These are phyloP conservation scores for Alaudala cheleensis DNA, from an alignment of 2,113 vertebrate species.

Conservation along the genomic window DNA sequence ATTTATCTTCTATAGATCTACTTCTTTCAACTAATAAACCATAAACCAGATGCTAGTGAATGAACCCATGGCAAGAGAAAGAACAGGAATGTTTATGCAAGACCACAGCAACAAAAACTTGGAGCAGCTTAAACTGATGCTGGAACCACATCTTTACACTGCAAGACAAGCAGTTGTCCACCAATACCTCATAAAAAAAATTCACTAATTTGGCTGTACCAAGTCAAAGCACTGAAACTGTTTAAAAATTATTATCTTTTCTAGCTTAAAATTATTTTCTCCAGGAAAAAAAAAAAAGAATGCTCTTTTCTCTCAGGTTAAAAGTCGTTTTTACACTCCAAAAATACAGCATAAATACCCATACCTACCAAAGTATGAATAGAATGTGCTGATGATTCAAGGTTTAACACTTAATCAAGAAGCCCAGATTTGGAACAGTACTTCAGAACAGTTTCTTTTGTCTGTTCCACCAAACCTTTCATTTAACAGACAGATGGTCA, in stretches of 20 bases:
- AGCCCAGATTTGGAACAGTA: not conserved
- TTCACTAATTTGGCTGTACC: not conserved
- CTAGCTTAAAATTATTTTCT: not conserved
- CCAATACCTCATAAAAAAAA: not conserved
- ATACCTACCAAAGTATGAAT: not conserved
- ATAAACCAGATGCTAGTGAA: fast-evolving
- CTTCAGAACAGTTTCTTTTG: not conserved
- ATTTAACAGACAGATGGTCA: not conserved
- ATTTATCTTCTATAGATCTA: not conserved
- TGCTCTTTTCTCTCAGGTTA: not conserved
- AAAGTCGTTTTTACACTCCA: not conserved
- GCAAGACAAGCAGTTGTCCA: not conserved
- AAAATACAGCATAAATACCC: not conserved
- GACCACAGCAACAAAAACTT: not conserved
- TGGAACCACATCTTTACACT: not conserved
- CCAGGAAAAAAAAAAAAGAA: not conserved
- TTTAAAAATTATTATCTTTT: not conserved
- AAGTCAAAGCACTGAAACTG: not conserved
- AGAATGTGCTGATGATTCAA: not conserved
- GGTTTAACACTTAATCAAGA: not conserved
- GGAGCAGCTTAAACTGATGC: not conserved
- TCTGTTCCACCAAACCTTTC: not conserved
- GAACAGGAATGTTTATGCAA: not conserved
- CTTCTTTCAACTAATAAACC: not conserved
- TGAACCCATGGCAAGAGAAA: not conserved